A percentile compares a stretch with the other conserved stretches of the same genome.
These are phyloP conservation scores for Crotalus tigris DNA, from an alignment of 2,113 vertebrate genomes.

Conservation along the genomic window DNA sequence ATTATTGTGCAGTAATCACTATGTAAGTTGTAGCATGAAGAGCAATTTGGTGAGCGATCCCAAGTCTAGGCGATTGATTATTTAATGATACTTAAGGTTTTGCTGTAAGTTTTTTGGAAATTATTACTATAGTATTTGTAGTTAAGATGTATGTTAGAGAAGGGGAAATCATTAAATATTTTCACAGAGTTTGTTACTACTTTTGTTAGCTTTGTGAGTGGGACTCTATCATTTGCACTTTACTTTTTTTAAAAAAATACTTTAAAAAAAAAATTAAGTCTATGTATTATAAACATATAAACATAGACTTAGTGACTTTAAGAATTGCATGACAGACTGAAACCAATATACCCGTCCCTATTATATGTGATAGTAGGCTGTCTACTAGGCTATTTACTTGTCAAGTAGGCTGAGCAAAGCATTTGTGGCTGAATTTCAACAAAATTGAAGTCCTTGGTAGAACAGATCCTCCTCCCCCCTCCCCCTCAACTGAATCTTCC, in stretches of 20 bases:
- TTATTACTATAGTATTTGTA: not conserved
- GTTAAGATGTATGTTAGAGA: not conserved
- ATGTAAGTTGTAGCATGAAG: slow-evolving; percentile 8
- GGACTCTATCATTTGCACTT: not conserved
- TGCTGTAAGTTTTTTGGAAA: not conserved
- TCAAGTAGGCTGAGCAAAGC: not conserved
- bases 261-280: not conserved
- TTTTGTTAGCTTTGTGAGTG: not conserved
- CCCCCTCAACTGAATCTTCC: not conserved
- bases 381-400: not conserved
- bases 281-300: not conserved
- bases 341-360: not conserved
- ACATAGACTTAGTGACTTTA: not conserved
- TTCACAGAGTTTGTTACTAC: not conserved
- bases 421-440: not conserved
- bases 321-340: not conserved
- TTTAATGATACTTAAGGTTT: not conserved
- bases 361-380: not conserved
- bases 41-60: not conserved
- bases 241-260: not conserved
- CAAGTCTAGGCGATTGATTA: not conserved
- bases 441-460: not conserved
- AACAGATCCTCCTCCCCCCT: not conserved
- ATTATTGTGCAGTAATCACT: not conserved
- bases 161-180: not conserved